Evolutionary conservation across 2,888 invertebrate species (phyloP).

Genomic region (Stenichneumon culpator): DNA sequence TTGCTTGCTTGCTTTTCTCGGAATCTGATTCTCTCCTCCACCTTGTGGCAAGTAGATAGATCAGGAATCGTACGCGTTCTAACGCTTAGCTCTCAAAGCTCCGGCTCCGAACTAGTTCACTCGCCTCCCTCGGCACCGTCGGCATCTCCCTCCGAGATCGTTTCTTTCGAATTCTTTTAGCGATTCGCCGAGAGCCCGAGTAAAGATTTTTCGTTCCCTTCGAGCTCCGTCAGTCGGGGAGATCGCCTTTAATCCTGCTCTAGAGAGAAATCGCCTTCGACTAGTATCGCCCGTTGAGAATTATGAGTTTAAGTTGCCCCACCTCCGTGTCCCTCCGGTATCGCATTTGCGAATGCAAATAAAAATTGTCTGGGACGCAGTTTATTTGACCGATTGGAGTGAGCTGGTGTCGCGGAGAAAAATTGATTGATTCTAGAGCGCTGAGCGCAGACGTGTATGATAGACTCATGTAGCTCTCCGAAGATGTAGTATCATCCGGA

Average conservation of each 20-base stretch:
- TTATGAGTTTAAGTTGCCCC: not conserved
- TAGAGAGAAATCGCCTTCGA: not conserved
- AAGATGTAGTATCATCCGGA: constrained; percentile 20
- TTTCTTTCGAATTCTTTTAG: constrained; percentile 28
- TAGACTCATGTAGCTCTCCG: constrained; percentile 16
- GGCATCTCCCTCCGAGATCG: not conserved
- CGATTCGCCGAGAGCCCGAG: not conserved
- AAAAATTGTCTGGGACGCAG: not conserved
- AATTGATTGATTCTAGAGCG: constrained; percentile 17
- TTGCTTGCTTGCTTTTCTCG: constrained; percentile 41
- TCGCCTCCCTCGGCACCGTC: constrained; percentile 17
- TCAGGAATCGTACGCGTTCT: constrained; percentile 39
- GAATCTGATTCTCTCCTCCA: constrained; percentile 17
- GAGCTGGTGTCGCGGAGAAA: not conserved
- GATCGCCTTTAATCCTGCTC: not conserved
- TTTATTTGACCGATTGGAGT: not conserved
- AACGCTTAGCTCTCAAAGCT: constrained; percentile 46
- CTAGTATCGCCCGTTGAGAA: not conserved
- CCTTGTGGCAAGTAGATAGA: constrained; percentile 29
- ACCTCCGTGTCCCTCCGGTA: not conserved
- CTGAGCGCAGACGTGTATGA: constrained; percentile 17
- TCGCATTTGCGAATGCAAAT: not conserved
- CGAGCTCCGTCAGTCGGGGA: not conserved
- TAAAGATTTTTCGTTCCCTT: not conserved
- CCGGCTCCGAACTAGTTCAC: constrained; percentile 27